Conservation (phyloP, 2,888 invertebrate species). For the Pyralis farinalis region DNA sequence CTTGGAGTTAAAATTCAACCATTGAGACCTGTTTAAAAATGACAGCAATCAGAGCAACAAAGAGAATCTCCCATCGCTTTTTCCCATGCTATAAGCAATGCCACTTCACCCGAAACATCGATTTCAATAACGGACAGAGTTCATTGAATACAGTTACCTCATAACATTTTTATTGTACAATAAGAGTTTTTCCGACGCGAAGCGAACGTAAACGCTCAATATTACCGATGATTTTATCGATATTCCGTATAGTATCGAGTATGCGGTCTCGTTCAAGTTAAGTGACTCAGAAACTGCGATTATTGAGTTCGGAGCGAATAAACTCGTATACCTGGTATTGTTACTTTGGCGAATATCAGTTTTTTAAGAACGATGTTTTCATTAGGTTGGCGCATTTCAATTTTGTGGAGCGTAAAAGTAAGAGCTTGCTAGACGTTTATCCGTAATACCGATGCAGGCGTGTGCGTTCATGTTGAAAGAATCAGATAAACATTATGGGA, state of each 20-base stretch:
- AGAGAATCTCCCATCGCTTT: conserved; percentile 41
- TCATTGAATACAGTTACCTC: conserved; percentile 77
- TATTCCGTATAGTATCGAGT: conserved; percentile 6
- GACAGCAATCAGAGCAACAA: conserved; percentile 52
- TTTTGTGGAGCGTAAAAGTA: too few relatives aligned
- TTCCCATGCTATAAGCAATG: conserved; percentile 47
- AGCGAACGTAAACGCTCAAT: conserved; percentile 51
- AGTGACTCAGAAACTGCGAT: conserved; percentile 58
- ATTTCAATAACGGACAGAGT: conserved; percentile 72
- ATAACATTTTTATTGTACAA: conserved; percentile 78
- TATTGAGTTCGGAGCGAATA: conserved; percentile 40
- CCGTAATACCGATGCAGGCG: too few relatives aligned
- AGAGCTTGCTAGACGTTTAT: too few relatives aligned
- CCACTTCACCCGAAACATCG: conserved; percentile 62
- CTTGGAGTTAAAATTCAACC: too few relatives aligned
- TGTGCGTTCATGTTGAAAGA: too few relatives aligned
- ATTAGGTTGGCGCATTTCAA: neutral
- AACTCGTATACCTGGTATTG: conserved; percentile 23
- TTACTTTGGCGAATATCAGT: conserved; percentile 13
- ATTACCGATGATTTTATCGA: conserved; percentile 53
- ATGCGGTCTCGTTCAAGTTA: conserved; percentile 35
- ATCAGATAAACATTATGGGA: too few relatives aligned
- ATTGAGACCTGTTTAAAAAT: conserved; percentile 26
- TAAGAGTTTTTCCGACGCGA: conserved; percentile 56
- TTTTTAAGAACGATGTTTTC: neutral